Base-by-base conservation (phyloP, 2,888 invertebrate species). In the Megaustenia siamemsis region DNA sequence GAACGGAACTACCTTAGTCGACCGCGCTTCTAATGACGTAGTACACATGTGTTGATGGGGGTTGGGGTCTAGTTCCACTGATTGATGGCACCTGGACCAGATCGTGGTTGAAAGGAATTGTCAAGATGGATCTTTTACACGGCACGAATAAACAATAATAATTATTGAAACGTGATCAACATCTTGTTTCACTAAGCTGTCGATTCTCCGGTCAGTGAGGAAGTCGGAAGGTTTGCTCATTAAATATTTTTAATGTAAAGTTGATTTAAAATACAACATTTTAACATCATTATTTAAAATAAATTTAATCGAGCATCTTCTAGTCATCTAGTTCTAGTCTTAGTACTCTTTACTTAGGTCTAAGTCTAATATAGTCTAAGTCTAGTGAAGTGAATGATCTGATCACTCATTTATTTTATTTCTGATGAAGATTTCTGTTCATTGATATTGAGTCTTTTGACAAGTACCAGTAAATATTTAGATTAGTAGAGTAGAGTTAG, bases 21-120 rank as follows among this genome's bases (percentile, higher is more conserved):
- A 38, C 35, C 40, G 69, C 15, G 18, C 24, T 69, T 73, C 73
- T 78, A 66, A 78, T 82, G 82, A 82, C 82, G 82, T 82, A 82
- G 82, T 38, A 60, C 49, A 43, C 82, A 82, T 73, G 43, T 73
- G 80, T 78, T 80, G 68, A n/a, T n/a, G 56, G 73, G 73, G 73
- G 73, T 82, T 43, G 71, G n/a, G n/a, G n/a, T n/a, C n/a, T 43
- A 73, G 73, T 69, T 53, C 77, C 60, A 38, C 71, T 71, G 71
- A 43, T 71, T 45, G 71, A n/a, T 28, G 49, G 18, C 6, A 28
- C 28, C 8, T 15, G n/a, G 12, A 32, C 4, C 5, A 32, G 45
- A 71, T 40, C 21, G 18, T 40, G 40, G 40, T 49, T 32, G 49
- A 45, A 49, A 73, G 73, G 32, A 49, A 45, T 49, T n/a, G 73